Conservation (phyloP, 2,113 vertebrate genomes). For the Nesogale talazaci region DNA sequence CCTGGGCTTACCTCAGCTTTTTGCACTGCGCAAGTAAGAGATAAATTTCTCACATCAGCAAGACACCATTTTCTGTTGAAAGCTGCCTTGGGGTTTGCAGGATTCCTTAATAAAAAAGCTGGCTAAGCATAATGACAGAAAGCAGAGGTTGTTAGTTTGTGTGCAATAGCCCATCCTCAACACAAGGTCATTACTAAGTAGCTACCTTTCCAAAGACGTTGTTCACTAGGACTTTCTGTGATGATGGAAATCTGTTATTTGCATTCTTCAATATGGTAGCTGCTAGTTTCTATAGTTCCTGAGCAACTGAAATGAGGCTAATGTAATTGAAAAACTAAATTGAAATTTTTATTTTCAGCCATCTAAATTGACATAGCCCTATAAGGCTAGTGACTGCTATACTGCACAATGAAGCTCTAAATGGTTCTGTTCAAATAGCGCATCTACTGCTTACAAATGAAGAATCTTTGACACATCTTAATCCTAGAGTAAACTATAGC, state of each 20-base stretch:
- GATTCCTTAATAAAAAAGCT: slow-evolving; percentile 73
- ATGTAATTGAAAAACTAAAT: background rate
- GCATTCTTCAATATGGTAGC: fast-evolving
- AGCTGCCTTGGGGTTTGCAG: slow-evolving; percentile 44
- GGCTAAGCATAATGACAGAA: background rate
- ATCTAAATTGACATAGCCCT: background rate
- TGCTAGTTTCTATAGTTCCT: fast-evolving
- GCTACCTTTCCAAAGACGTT: background rate
- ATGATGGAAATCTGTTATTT: background rate
- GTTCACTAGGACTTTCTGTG: background rate
- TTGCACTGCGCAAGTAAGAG: background rate
- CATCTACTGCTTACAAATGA: slow-evolving; percentile 46
- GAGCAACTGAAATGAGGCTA: background rate
- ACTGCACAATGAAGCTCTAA: background rate
- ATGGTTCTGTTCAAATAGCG: slow-evolving; percentile 35
- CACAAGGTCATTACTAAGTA: slow-evolving; percentile 68
- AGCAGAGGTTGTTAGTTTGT: background rate
- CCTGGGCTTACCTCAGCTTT: background rate
- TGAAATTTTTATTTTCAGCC: background rate
- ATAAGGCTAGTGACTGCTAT: background rate
- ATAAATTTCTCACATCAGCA: slow-evolving; percentile 35
- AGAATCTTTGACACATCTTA: slow-evolving; percentile 61
- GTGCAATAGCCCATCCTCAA: background rate
- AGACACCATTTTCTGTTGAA: slow-evolving; percentile 34
- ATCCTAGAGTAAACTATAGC: slow-evolving; percentile 42